Conservation (phyloP, 1,140 invertebrate species). For the Caenorhabditis inopinata region DNA sequence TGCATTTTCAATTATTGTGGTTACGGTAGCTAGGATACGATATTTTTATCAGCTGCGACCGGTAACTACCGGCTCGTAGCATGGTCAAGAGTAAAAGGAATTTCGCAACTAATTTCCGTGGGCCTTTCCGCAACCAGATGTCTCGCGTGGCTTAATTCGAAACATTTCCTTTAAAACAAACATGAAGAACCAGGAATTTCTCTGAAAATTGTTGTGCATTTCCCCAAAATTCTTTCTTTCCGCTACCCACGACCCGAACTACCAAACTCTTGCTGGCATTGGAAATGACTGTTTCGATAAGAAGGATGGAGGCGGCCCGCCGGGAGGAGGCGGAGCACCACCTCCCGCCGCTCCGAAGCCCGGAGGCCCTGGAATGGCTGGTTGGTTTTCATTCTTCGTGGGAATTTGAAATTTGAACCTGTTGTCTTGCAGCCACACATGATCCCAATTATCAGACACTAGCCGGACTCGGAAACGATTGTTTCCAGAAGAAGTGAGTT, state of each 20-base stretch:
- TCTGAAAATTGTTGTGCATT: background rate
- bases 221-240: background rate
- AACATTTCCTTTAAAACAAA: no score
- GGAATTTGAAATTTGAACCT: no score
- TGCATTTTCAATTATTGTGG: no score
- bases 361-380: background rate
- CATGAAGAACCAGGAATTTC: background rate
- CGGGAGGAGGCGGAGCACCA: background rate
- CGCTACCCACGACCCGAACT: slow-evolving; percentile 21
- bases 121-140: background rate
- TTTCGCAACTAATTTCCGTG: background rate
- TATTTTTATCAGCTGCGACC: no score
- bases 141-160: no score
- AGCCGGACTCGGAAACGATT: slow-evolving; percentile 13
- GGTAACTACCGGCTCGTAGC: no score
- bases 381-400: no score
- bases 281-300: slow-evolving; percentile 4
- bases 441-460: background rate
- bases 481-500: background rate
- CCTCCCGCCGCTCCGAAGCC: background rate
- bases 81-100: background rate
- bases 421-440: background rate
- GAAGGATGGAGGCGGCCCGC: background rate
- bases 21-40: no score
- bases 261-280: slow-evolving; percentile 5